A percentile compares a stretch with the other conserved stretches of the same genome.
These are phyloP conservation scores for Microtus montanus DNA, from an alignment of 2,113 vertebrate genomes.

Conservation along the genomic window DNA sequence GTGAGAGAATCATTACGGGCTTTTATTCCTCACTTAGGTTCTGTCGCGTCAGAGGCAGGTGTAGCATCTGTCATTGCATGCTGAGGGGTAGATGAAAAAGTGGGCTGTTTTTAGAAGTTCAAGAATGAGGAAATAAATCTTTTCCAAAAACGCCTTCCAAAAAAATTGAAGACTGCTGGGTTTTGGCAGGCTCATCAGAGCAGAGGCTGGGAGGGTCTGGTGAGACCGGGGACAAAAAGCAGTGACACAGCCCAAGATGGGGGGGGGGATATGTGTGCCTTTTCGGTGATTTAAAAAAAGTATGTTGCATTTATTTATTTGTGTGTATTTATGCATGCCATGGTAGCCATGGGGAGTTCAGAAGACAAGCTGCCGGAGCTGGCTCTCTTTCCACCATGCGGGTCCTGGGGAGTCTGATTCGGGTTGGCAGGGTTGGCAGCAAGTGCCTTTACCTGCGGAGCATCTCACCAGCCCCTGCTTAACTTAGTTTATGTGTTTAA, in stretches of 20 bases:
- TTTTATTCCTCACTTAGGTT: slow-evolving; percentile 34
- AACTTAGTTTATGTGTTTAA: neutral
- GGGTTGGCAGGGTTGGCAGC: neutral
- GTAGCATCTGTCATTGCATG: slow-evolving; percentile 32
- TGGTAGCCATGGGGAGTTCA: neutral
- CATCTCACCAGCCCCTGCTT: neutral
- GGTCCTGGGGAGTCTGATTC: neutral
- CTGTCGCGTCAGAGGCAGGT: slow-evolving; percentile 62
- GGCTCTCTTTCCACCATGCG: neutral
- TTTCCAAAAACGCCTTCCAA: slow-evolving; percentile 49
- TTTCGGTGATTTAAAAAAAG: neutral
- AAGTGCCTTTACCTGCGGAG: neutral
- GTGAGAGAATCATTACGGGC: neutral
- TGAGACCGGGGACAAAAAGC: neutral
- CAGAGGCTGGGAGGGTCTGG: slow-evolving; percentile 26
- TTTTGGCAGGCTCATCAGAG: slow-evolving; percentile 50
- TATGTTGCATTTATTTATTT: neutral
- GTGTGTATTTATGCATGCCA: neutral
- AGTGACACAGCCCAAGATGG: neutral
- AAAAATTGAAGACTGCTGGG: slow-evolving; percentile 24
- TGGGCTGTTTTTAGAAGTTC: slow-evolving; percentile 64
- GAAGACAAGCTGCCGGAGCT: neutral
- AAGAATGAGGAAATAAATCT: slow-evolving; percentile 48
- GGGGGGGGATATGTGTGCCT: neutral
- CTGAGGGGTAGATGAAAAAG: slow-evolving; percentile 45